These are phyloP conservation scores for Drosophila santomea DNA, from an alignment of 1,140 invertebrate genomes.

Conservation along the genomic window DNA sequence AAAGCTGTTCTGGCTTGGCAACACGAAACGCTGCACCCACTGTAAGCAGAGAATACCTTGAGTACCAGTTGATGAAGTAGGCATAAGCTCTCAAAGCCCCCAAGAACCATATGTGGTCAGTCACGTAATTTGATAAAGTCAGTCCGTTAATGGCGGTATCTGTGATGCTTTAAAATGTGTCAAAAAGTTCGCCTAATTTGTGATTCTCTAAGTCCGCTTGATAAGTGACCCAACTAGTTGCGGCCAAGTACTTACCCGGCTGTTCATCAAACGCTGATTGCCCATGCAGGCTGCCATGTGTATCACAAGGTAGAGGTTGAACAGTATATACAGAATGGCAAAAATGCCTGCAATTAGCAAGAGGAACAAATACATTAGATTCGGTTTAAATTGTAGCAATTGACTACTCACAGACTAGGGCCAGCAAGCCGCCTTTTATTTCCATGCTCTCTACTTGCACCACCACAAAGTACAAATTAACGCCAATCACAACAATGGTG, in stretches of 20 bases:
- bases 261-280: constrained; percentile 82
- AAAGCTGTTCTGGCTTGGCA: constrained; percentile 81
- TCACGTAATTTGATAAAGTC: constrained; percentile 71
- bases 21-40: constrained; percentile 83
- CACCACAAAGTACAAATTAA: constrained; percentile 93
- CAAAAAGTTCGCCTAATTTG: constrained; percentile 47
- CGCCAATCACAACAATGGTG: constrained; percentile 90
- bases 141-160: constrained; percentile 26
- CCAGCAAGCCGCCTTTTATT: constrained; percentile 86
- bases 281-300: constrained; percentile 90
- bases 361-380: constrained; percentile 11
- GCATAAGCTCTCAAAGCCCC: constrained; percentile 38
- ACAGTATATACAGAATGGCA: constrained; percentile 88
- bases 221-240: constrained; percentile 22
- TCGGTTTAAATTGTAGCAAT: background rate
- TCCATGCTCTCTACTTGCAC: constrained; percentile 86
- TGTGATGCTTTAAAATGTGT: constrained; percentile 26
- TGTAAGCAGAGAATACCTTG: constrained; percentile 56
- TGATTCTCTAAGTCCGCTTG: constrained; percentile 36
- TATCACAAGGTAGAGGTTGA: constrained; percentile 90
- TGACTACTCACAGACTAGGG: constrained; percentile 85
- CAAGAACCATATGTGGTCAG: constrained; percentile 27
- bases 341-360: constrained; percentile 84
- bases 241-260: constrained; percentile 67
- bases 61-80: constrained; percentile 38